phyloP scores from a whole-genome alignment of 2,113 vertebrate species.

The Amazona vittata region DNA sequence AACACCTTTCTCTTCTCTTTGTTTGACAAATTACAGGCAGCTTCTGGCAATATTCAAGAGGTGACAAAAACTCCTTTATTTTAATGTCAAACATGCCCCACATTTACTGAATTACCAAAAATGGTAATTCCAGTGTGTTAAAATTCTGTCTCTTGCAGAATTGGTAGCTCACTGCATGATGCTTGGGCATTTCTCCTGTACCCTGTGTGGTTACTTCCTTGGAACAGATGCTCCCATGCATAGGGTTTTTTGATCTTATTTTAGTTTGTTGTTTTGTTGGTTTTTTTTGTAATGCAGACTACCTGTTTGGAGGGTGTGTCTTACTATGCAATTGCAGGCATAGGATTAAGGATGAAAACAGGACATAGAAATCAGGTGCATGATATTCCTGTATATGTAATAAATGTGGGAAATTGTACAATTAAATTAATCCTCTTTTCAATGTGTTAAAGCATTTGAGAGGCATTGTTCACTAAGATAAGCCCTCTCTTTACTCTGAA shows the following conservation, averaged over 20 bases:
- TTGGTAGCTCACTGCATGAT: neutral
- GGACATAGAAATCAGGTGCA: neutral
- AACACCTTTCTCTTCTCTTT: neutral
- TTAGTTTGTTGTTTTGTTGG: neutral
- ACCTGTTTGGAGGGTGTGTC: neutral
- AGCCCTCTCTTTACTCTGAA: conserved; percentile 28
- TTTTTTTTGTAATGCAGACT: neutral
- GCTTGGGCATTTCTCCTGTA: neutral
- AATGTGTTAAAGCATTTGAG: conserved; percentile 60
- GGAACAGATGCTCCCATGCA: neutral
- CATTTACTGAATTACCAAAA: neutral
- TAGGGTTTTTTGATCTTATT: neutral
- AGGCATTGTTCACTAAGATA: conserved; percentile 63
- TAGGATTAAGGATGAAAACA: neutral
- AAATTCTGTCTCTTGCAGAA: neutral
- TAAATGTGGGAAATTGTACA: conserved; percentile 64
- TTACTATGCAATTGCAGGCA: neutral
- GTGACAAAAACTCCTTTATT: neutral
- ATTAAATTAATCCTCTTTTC: conserved; percentile 69
- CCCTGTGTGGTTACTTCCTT: neutral
- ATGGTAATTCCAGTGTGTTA: neutral
- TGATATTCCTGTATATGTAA: conserved; percentile 25
- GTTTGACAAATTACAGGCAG: neutral
- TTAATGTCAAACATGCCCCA: neutral
- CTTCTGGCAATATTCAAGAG: neutral